phyloP scores from a whole-genome alignment of 1,140 invertebrate genomes.

The Pseudomyrmex sp. region DNA sequence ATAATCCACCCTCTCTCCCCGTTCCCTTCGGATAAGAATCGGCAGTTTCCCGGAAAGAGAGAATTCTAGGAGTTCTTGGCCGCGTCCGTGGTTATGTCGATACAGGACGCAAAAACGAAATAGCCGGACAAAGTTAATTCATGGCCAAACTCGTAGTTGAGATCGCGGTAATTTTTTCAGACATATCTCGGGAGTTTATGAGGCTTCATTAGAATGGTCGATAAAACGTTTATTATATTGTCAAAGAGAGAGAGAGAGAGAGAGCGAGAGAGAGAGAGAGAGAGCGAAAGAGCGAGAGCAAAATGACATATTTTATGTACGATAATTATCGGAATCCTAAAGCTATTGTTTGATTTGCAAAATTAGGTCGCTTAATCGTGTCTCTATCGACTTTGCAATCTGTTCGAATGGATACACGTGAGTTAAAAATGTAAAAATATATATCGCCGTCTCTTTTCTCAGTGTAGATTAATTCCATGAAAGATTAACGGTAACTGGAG shows the following conservation, averaged over 20 bases:
- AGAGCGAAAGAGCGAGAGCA: too few species aligned
- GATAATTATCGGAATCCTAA: neutral
- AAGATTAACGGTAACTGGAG: conserved; percentile 39
- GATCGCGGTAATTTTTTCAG: neutral
- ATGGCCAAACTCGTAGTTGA: neutral
- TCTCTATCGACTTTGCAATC: neutral
- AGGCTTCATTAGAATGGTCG: neutral
- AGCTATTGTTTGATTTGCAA: neutral
- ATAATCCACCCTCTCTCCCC: conserved; percentile 64
- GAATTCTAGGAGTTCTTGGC: conserved; percentile 34
- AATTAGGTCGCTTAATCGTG: neutral
- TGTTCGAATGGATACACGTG: neutral
- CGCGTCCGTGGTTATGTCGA: conserved; percentile 41
- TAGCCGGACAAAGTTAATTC: neutral
- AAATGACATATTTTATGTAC: neutral
- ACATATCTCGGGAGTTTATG: neutral
- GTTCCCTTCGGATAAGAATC: conserved; percentile 65
- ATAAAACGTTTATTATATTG: neutral
- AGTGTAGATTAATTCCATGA: neutral
- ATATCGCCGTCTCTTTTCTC: neutral
- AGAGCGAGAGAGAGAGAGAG: too few species aligned
- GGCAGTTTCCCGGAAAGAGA: conserved; percentile 45
- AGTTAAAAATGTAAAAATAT: conserved; percentile 3
- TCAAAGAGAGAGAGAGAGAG: too few species aligned
- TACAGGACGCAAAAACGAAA: conserved; percentile 43